Base-by-base conservation (phyloP, 92 coral and sea anemone genomes). In the Umimayanthus chanpuru region DNA sequence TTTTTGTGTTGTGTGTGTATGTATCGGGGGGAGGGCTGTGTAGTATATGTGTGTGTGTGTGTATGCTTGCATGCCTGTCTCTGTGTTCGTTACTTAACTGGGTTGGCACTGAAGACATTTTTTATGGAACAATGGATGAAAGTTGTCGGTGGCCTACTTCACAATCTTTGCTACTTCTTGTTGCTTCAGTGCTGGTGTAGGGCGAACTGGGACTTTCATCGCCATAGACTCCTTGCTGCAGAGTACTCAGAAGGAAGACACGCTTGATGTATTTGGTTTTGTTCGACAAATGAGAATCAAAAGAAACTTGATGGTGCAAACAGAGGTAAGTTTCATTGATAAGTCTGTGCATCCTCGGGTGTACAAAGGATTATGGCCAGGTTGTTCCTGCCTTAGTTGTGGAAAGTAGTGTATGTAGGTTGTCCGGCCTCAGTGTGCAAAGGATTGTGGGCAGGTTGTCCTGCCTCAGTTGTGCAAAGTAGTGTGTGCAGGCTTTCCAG, bases 251-350 rank as follows among this genome's bases (percentile, higher is more conserved):
- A 91, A 92, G 56, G 99, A 97, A 66, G 98, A 92, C 74, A 90
- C 95, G 29, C 65, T 97, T 4, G 99, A 97, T 50, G 91, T 97
- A 68, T 94, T 81, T 91, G 97, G 93, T 15, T 97, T 97, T 71
- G 99, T 97, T 20, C 95, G 92, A 50, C 96, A 95, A 75, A 97
- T 97, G 99, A 92, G 99, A 73, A 91, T 84, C 38, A 95, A 97
- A 75, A 91, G 99, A 71, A 94, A 94, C 77, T 73, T 92, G 10
- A 97, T 97, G 99, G 99, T 97, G 43, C 99, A 97, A 86, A 97
- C 99, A 73, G 99, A 97, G 98, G 99, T 95, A 88, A 29, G 83
- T 87, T 26, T 25, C 11, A 10, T 5, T 61, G 68, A 20, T 21
- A 8, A 61, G n/a, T 6, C 25, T 61, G 68, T 20, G 1, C 5